Percentiles rank a stretch among this genome's conserved stretches.
phyloP scores from a whole-genome alignment of 1,140 invertebrate genomes.

The Stenopsyche tienmushanensis region DNA sequence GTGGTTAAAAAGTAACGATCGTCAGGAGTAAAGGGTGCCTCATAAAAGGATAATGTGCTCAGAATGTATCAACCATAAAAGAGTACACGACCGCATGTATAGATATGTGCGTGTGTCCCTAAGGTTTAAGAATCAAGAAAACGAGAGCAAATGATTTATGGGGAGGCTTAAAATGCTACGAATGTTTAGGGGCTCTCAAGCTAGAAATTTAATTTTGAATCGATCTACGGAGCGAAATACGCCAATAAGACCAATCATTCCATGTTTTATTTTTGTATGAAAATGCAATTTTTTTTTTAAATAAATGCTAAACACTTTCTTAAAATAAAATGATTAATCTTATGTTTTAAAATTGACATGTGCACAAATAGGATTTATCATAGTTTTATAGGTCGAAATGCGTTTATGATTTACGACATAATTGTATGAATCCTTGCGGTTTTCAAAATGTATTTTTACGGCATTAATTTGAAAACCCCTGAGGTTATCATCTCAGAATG shows the following conservation, averaged over 20 bases:
- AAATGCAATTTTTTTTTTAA: not conserved
- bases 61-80: conserved; percentile 41
- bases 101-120: conserved; percentile 25
- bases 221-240: not conserved
- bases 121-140: conserved; percentile 38
- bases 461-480: conserved; percentile 21
- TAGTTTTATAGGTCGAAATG: too few species aligned
- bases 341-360: conserved; percentile 8
- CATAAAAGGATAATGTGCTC: conserved; percentile 40
- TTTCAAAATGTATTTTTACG: too few species aligned
- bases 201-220: not conserved
- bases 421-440: too few species aligned
- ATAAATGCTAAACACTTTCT: not conserved
- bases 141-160: conserved; percentile 41
- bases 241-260: too few species aligned
- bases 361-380: too few species aligned
- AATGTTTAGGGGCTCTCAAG: not conserved
- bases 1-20: conserved; percentile 42
- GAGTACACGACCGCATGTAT: conserved; percentile 14
- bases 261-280: too few species aligned
- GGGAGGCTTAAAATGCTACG: conserved; percentile 20
- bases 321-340: too few species aligned
- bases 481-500: conserved; percentile 22
- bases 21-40: conserved; percentile 39
- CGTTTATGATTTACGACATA: too few species aligned